Evolutionary conservation across 2,888 invertebrate species (phyloP).

Genomic region (Lumbricus terrestris): DNA sequence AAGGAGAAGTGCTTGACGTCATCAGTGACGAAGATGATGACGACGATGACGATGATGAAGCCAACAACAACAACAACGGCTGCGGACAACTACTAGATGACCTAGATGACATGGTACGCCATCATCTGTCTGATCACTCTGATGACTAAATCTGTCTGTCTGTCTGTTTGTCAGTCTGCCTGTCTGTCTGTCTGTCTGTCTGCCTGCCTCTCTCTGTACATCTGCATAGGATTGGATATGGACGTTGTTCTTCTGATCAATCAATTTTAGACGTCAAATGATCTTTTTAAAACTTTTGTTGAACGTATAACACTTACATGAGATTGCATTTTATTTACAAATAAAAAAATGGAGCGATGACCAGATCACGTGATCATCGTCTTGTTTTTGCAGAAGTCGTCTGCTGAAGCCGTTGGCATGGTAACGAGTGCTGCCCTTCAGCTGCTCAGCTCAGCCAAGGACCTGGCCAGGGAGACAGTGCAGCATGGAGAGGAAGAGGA

Average conservation of each 20-base stretch:
- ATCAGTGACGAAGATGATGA: not conserved
- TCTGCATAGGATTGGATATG: no score
- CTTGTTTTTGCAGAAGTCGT: not conserved
- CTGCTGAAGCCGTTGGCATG: constrained; percentile 10
- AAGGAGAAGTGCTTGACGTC: not conserved
- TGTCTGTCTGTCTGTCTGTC: no score
- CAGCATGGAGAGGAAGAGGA: not conserved
- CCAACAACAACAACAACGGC: not conserved
- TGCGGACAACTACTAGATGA: not conserved
- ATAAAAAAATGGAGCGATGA: no score
- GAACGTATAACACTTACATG: no score
- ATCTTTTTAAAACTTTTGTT: no score
- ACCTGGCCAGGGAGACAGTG: not conserved
- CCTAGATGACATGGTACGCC: not conserved
- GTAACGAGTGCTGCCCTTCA: not conserved
- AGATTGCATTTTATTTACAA: no score
- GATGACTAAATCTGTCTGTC: not conserved
- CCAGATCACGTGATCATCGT: not conserved
- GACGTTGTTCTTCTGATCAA: no score
- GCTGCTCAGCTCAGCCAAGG: constrained; percentile 14
- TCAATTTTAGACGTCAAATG: no score
- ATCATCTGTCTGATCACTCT: no score
- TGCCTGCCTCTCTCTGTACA: no score
- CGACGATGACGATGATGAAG: constrained; percentile 4
- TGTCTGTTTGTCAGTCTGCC: no score